Base-by-base conservation (phyloP, 2,888 invertebrate genomes). In the Megalurothrips usitatus region DNA sequence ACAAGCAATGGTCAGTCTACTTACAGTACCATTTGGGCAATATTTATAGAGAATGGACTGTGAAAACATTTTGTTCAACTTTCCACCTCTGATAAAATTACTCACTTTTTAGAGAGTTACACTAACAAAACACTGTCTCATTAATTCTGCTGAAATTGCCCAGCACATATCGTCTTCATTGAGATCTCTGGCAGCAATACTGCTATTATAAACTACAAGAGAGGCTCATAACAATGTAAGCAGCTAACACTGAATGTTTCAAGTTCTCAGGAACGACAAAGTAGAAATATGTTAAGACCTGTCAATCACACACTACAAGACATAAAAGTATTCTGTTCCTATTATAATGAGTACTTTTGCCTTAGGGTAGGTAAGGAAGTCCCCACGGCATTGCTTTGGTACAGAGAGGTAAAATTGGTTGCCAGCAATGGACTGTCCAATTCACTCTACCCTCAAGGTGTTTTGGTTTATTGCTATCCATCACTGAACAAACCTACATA, bases 1-100 rank as follows among this genome's bases (percentile, higher is more conserved):
- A 75, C 68, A 75, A 75, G 68, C 68, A 75, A 75, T 75, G 68
- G 68, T 75, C 68, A 75, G 68, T 75, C 68, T 75, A 75, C 68
- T 75, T 75, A 75, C 68, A 75, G 68, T 75, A 75, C 68, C 68
- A 26, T 75, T 26, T 26, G 68, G 68, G 68, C 68, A 23, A 75
- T 75, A 26, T 75, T 75, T 8, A 43, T 43, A 75, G 68, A 75
- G 26, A 75, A 75, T 75, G 68, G 68, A 75, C 26, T 75, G 68
- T 58, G 23, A 75, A 68, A 11, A 75, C 68, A 75, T 75, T 75
- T 75, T 26, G 68, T 75, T 75, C 26, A 75, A 75, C 68, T 12
- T 68, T 68, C 68, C 68, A 68, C 26, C 26, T 12, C 26, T 26
- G 26, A 75, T 26, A 75, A 26, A 75, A 26, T 75, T 26, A 26